Conservation (phyloP, 2,113 vertebrate genomes). For the Scomber scombrus region DNA sequence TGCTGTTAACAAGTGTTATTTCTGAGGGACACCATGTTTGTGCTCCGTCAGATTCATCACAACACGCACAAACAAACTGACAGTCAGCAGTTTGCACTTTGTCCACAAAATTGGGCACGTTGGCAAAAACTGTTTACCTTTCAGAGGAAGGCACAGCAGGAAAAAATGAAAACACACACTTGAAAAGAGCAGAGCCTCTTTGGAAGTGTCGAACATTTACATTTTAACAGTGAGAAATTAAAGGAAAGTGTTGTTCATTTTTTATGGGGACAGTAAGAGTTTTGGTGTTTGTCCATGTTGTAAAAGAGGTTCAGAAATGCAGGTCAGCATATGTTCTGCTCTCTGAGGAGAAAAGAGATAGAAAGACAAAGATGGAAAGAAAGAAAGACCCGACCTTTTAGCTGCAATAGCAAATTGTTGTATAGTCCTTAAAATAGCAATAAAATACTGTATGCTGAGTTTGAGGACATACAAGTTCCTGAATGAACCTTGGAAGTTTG, state of each 20-base stretch:
- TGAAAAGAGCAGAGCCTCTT: slow-evolving; percentile 48
- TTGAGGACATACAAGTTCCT: neutral
- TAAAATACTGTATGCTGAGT: neutral
- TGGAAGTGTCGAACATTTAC: slow-evolving; percentile 47
- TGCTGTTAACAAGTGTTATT: slow-evolving; percentile 51
- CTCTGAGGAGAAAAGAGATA: neutral
- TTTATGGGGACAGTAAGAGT: slow-evolving; percentile 3
- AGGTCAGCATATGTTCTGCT: slow-evolving; percentile 36
- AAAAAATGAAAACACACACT: slow-evolving; percentile 25
- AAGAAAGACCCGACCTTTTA: slow-evolving; percentile 1
- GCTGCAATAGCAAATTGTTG: neutral
- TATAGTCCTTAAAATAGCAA: neutral
- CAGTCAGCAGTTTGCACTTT: slow-evolving; percentile 72
- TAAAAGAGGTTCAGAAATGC: slow-evolving; percentile 36
- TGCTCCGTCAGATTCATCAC: slow-evolving; percentile 58
- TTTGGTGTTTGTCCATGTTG: slow-evolving; percentile 8
- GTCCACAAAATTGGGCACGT: slow-evolving; percentile 48
- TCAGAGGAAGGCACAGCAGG: slow-evolving; percentile 39
- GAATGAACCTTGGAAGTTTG: too few species aligned
- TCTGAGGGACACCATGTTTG: slow-evolving; percentile 36
- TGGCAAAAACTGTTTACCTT: slow-evolving; percentile 54
- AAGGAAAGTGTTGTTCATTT: slow-evolving; percentile 36
- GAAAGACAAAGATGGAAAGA: neutral
- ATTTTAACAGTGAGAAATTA: slow-evolving; percentile 41
- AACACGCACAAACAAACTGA: slow-evolving; percentile 63